Evolutionary conservation across 2,888 invertebrate genomes (phyloP), one percentile per base, ranked within the genome.

Genomic region (Coelopa pilipes): DNA sequence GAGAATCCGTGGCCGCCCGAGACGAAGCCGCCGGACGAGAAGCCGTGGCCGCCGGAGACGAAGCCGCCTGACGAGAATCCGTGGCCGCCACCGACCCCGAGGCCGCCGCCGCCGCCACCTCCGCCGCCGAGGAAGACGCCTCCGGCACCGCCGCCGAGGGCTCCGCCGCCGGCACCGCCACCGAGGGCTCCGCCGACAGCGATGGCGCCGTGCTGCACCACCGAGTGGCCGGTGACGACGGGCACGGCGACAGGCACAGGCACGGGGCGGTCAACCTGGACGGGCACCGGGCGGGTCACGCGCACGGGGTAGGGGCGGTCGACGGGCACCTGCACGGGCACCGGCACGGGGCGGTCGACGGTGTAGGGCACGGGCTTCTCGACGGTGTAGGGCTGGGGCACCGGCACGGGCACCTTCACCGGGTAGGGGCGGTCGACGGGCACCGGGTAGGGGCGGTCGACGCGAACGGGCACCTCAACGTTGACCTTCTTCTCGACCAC

Each of bases 381-480:
- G 10, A 94, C 93, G 76, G 93, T 91, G 87, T 94, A 94, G 67
- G 94, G 94, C 86, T 93, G 94, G 88, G 94, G 94, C 46, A 94
- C 92, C 74, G 91, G 93, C 15, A 94, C 93, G 84, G 94, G 94
- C 0, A 94, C 92, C 83, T 93, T 93, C 79, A 91, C 92, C 77
- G 94, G 94, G 68, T 93, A 92, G 74, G 93, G 93, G 89, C 92
- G 94, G 81, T 93, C 93, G 17, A 94, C 92, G 85, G 91, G 90
- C 68, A 88, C 92, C 84, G 92, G 91, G 88, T 92, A 92, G 65
- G 92, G 92, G 78, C 90, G 90, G 79, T 92, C 92, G 70, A 92
- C 92, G 59, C 89, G 46, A 89, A 89, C 66, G 92, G 91, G 69
- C 91, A 90, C 85, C 92, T 92, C 88, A 77, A 92, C 91, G 81